Base-by-base conservation (phyloP, 2,113 vertebrate species). In the Lasiurus cinereus region DNA sequence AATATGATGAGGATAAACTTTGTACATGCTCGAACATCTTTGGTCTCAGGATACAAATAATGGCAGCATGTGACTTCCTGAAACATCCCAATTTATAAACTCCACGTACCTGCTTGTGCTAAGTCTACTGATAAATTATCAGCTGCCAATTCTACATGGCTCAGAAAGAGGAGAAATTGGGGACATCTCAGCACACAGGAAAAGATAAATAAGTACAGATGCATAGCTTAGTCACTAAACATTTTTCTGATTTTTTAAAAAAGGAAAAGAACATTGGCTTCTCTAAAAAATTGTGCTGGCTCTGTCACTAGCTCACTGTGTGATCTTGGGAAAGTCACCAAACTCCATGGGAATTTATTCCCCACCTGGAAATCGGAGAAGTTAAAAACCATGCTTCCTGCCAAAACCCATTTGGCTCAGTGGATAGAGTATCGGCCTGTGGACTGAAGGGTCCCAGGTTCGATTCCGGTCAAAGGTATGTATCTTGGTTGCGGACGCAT, bases 221-320 rank as follows among this genome's bases (percentile, higher is more conserved):
- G 27, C 36, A 94, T 70, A 11, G 9, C 82, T 54, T 93, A 11
- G 19, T 70, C n/a, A 67, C 15, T 92, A 56, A 84, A 85, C 15
- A 66, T 29, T 77, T 69, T 88, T 82, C 33, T 90, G 52, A 56
- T 67, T 86, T 88, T 93, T 50, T 6, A 77, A 62, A 93, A 93
- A 56, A 27, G 33, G n/a, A 50, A 56, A 87, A 67, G 3, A 48
- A 31, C 22, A 56, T 66, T 52, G 43, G n/a, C 5, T 87, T 10
- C 19, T 90, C 13, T 39, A 36, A 48, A 86, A 4, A 76, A 13
- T 43, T 76, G 19, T 50, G 31, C 11, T 78, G 31, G 16, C 15
- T 92, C 22, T 90, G 16, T 80, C 36, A 21, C 56, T 83, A 24
- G 21, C 22, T 87, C 80, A 33, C 48, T 77, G 27, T 88, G 22